Conservation (phyloP, 2,888 invertebrate species). For the Leptarthrus brevirostris region DNA sequence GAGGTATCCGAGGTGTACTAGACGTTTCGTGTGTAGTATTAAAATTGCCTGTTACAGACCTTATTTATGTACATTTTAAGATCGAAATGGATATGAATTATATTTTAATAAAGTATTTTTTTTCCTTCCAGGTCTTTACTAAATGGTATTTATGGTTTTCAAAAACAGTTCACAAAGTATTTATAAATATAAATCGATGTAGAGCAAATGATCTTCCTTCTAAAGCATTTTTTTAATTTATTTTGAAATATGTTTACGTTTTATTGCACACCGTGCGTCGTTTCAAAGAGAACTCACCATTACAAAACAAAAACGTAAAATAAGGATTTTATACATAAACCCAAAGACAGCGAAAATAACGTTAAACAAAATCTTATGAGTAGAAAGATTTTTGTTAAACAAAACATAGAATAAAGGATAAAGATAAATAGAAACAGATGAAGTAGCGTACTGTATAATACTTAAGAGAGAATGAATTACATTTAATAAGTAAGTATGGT, state of each 20-base stretch:
- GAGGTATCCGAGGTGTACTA: no score
- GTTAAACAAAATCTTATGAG: conserved; percentile 19
- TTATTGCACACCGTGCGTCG: no score
- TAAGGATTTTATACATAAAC: conserved; percentile 32
- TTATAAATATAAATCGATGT: background rate
- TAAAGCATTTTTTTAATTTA: no score
- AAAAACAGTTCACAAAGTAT: conserved; percentile 18
- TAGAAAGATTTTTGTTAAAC: conserved; percentile 28
- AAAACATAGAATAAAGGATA: background rate
- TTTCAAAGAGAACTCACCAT: no score
- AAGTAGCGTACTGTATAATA: conserved; percentile 6
- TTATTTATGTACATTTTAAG: no score
- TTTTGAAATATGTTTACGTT: no score
- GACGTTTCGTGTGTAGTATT: no score
- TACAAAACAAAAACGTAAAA: background rate
- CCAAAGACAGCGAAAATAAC: conserved; percentile 34
- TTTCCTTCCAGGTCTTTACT: conserved; percentile 30
- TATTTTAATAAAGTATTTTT: background rate
- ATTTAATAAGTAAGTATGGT: background rate
- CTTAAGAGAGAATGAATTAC: background rate
- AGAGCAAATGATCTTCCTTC: no score
- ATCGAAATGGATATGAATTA: background rate
- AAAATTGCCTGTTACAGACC: no score
- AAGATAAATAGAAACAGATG: background rate
- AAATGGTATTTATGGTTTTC: conserved; percentile 18